phyloP scores from a whole-genome alignment of 2,113 vertebrate genomes.

The Bubo scandiacus region DNA sequence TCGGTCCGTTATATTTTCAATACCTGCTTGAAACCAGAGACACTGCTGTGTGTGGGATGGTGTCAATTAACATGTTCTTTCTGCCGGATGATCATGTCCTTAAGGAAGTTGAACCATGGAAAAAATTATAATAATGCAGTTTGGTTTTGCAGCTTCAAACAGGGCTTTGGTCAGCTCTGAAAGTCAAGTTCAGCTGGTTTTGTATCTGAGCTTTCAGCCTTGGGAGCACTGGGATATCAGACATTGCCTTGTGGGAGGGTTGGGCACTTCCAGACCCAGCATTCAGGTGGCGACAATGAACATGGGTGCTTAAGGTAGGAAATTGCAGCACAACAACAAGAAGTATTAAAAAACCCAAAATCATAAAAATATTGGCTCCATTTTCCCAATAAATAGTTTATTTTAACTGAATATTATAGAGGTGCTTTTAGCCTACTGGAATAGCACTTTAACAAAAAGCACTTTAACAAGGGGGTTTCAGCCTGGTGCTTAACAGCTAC shows the following conservation, averaged over 20 bases:
- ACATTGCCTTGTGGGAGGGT: not conserved
- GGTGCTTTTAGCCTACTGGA: not conserved
- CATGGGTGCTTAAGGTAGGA: not conserved
- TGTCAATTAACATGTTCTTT: not conserved
- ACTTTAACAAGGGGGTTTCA: not conserved
- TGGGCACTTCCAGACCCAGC: not conserved
- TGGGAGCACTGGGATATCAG: not conserved
- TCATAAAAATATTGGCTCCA: not conserved
- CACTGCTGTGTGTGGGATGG: not conserved
- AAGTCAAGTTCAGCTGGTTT: too few species aligned
- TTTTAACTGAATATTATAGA: conserved; percentile 6
- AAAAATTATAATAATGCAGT: not conserved
- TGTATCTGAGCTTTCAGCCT: not conserved
- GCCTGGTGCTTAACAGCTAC: conserved; percentile 8
- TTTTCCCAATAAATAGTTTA: not conserved
- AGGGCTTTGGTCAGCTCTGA: too few species aligned
- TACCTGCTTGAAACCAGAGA: not conserved
- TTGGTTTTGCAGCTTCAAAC: too few species aligned
- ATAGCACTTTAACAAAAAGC: not conserved
- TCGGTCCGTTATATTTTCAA: not conserved
- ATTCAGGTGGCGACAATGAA: not conserved
- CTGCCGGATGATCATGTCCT: not conserved
- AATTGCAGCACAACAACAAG: not conserved
- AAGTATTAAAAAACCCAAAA: fast-evolving
- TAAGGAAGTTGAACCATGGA: not conserved